These are phyloP conservation scores for Ceyx erithaca DNA, from an alignment of 2,797 vertebrate species.

Conservation along the genomic window DNA sequence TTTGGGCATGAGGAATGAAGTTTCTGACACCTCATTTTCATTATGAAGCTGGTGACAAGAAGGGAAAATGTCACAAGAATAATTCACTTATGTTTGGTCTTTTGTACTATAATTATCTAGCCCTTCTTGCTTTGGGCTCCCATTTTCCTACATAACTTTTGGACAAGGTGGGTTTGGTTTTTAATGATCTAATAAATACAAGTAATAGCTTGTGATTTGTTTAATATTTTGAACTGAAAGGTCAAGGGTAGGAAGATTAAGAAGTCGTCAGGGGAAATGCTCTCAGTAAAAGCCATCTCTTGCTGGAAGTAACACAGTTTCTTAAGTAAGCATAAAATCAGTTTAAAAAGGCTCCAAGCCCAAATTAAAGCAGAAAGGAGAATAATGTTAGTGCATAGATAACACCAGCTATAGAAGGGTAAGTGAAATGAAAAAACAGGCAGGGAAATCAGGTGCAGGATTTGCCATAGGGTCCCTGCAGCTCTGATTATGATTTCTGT, in stretches of 20 bases:
- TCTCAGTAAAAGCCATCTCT: constrained; percentile 50
- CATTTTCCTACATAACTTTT: constrained; percentile 22
- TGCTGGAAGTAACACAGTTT: constrained; percentile 36
- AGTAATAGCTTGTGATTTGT: constrained; percentile 64
- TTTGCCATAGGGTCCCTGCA: neutral
- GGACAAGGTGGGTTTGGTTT: constrained; percentile 23
- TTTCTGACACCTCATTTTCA: constrained; percentile 17
- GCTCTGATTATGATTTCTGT: neutral
- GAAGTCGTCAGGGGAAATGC: constrained; percentile 25
- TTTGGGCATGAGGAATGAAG: constrained; percentile 11
- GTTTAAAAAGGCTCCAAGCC: constrained; percentile 31
- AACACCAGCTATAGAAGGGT: neutral
- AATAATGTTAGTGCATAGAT: constrained; percentile 36
- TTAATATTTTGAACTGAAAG: constrained; percentile 71
- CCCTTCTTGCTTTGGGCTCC: constrained; percentile 5
- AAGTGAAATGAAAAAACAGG: constrained; percentile 32
- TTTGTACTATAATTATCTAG: constrained; percentile 25
- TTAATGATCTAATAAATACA: constrained; percentile 59
- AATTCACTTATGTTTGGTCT: constrained; percentile 45
- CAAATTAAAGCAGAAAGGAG: constrained; percentile 39
- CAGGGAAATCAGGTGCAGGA: neutral
- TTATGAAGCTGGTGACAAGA: constrained; percentile 27
- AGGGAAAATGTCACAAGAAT: constrained; percentile 48
- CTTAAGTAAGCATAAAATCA: constrained; percentile 67
- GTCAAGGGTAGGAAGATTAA: constrained; percentile 65